phyloP scores from a whole-genome alignment of 2,113 vertebrate genomes.

The Acrocephalus arundinaceus region DNA sequence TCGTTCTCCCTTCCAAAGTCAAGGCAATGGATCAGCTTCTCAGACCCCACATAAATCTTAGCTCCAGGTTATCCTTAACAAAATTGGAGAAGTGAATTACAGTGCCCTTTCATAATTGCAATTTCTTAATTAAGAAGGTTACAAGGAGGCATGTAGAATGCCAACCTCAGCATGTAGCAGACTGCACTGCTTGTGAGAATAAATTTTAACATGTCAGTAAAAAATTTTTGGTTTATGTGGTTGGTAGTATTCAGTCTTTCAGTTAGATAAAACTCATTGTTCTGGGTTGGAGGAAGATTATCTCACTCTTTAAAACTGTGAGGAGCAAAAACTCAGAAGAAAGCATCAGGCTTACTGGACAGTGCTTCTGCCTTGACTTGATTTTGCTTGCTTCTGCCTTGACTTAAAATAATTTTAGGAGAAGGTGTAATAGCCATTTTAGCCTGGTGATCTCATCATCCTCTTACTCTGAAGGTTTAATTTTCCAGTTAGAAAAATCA shows the following conservation, averaged over 20 bases:
- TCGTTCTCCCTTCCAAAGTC: neutral
- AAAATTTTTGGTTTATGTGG: neutral
- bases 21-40: neutral
- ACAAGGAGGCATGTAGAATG: neutral
- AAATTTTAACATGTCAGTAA: neutral
- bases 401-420: neutral
- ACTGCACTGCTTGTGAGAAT: neutral
- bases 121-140: neutral
- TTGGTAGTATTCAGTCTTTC: neutral
- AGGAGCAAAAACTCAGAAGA: neutral
- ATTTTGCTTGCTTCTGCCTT: neutral
- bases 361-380: neutral
- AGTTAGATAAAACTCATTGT: neutral
- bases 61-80: neutral
- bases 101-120: neutral
- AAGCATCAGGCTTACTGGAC: neutral
- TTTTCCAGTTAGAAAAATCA: neutral
- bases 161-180: neutral
- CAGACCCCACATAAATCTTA: neutral
- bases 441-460: neutral
- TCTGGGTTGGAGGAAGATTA: neutral
- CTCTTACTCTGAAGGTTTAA: neutral
- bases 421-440: neutral
- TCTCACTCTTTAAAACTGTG: neutral
- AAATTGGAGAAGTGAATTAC: neutral